Evolutionary conservation across 2,888 invertebrate species (phyloP), one percentile per base, ranked within the genome.

Genomic region (Callimorpha dominula): DNA sequence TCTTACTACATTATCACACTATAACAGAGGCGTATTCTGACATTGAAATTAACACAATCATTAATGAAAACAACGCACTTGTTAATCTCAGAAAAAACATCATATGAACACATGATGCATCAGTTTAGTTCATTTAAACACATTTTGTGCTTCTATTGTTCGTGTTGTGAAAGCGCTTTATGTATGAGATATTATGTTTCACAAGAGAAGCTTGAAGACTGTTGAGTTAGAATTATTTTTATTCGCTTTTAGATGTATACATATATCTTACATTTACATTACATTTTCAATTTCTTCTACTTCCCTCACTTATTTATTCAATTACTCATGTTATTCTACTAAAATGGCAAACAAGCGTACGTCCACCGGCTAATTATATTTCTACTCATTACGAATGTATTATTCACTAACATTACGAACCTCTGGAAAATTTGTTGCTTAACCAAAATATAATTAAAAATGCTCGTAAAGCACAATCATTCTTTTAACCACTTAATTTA

Each of bases 191-290:
- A 46, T 46, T 46, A 14, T 46, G 42, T 14, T 64, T 57, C 54
- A 57, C 54, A n/a, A 54, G 54, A 54, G 54, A n/a, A 54, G 54
- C n/a, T 54, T 54, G 54, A 9, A n/a, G n/a, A n/a, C 54, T 52
- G 6, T 52, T 52, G 52, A 17, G 17, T 17, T 15, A 17, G 52
- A 52, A 54, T n/a, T 8, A 7, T 46, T 46, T 14, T 46, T 12
- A 64, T 40, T n/a, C 8, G 14, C 64, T n/a, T 42, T 64, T 43
- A 5, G n/a, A 54, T 54, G n/a, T 17, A n/a, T 8, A 17, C n/a
- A 0, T 54, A 7, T 17, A 6, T 0, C 15, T 15, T 52, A 52
- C 6, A 5, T 52, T n/a, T n/a, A n/a, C n/a, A n/a, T n/a, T n/a
- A n/a, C n/a, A 31, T 31, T 31, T 31, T 31, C 31, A 31, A 31